Conservation (phyloP, 2,888 invertebrate genomes). For the Cataglyphis albicans region DNA sequence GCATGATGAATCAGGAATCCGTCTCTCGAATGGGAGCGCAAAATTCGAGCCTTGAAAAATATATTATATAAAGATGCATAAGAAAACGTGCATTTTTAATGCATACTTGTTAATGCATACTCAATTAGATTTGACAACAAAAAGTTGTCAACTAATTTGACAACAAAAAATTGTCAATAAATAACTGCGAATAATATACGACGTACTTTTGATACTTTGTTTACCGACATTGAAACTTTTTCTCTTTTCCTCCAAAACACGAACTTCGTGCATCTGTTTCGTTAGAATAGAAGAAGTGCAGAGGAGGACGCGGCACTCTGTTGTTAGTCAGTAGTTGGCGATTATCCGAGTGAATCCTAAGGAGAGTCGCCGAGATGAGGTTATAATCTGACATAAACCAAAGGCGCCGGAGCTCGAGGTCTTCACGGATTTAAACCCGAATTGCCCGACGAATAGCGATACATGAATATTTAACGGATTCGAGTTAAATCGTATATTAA, state of each 20-base stretch:
- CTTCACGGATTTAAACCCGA: neutral
- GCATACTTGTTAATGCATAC: too few relatives aligned
- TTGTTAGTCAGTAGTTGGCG: neutral
- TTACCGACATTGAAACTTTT: too few relatives aligned
- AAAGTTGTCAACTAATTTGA: too few relatives aligned
- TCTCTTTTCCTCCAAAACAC: too few relatives aligned
- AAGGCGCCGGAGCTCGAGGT: slow-evolving; percentile 7
- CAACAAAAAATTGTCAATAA: too few relatives aligned
- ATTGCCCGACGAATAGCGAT: neutral
- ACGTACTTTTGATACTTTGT: neutral
- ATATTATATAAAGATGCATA: neutral
- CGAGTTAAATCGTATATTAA: neutral
- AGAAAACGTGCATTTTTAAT: too few relatives aligned
- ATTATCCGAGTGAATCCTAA: slow-evolving; percentile 6
- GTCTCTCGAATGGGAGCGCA: neutral
- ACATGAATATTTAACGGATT: slow-evolving; percentile 4
- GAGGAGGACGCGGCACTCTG: neutral
- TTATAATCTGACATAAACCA: slow-evolving; percentile 9
- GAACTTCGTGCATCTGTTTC: neutral
- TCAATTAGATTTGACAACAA: too few relatives aligned
- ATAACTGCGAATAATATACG: too few relatives aligned
- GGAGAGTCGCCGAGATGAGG: neutral
- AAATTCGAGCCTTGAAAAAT: slow-evolving; percentile 24
- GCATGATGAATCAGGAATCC: slow-evolving; percentile 22
- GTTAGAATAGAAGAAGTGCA: neutral